Evolutionary conservation across 1,140 invertebrate species (phyloP).

Genomic region (Microplitis mediator): DNA sequence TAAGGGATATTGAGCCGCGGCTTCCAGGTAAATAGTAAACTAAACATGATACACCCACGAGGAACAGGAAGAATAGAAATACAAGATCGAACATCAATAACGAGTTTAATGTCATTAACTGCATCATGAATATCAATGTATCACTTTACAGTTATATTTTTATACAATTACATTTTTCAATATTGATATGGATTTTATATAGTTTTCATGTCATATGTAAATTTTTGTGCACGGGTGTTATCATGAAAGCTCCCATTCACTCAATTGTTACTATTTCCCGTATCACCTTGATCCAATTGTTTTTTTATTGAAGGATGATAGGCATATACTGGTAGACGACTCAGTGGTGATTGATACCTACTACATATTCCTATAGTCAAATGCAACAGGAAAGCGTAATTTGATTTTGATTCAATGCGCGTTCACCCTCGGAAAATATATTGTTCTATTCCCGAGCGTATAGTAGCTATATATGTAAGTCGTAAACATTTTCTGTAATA

Average conservation of each 20-base stretch:
- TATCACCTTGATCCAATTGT: too few species aligned
- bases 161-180: neutral
- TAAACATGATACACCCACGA: slow-evolving; percentile 79
- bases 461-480: too few species aligned
- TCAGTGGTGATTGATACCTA: neutral
- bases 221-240: neutral
- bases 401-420: neutral
- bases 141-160: neutral
- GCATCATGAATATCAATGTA: slow-evolving; percentile 64
- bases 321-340: too few species aligned
- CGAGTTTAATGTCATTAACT: slow-evolving; percentile 81
- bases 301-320: too few species aligned
- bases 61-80: slow-evolving; percentile 83
- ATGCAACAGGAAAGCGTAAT: neutral
- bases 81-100: slow-evolving; percentile 86
- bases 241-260: neutral
- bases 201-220: neutral
- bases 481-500: too few species aligned
- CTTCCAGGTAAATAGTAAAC: slow-evolving; percentile 76
- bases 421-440: neutral
- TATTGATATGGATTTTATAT: too few species aligned
- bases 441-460: neutral
- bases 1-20: slow-evolving; percentile 48
- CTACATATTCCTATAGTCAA: neutral
- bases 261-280: too few species aligned